phyloP scores from a whole-genome alignment of 2,113 vertebrate species.

The Mormoops blainvillei region DNA sequence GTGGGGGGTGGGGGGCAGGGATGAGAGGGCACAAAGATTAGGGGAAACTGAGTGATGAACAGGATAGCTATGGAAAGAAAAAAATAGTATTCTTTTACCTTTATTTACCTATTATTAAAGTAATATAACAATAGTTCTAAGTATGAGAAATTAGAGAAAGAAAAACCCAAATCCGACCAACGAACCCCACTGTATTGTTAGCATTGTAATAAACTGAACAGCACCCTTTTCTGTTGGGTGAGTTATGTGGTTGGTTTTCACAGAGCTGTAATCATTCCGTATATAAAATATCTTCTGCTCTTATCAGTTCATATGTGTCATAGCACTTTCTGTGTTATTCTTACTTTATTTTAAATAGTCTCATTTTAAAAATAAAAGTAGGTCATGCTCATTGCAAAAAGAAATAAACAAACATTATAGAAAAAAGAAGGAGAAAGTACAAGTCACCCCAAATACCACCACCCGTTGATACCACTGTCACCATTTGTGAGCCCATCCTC shows the following conservation, averaged over 20 bases:
- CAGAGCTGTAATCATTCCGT: fast-evolving
- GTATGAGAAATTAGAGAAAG: not conserved
- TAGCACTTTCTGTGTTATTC: not conserved
- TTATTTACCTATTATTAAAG: not conserved
- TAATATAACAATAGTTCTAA: not conserved
- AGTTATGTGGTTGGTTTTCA: not conserved
- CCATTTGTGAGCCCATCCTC: not conserved
- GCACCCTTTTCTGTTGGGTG: not conserved
- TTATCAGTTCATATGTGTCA: not conserved
- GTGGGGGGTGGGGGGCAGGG: not conserved
- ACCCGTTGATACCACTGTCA: not conserved
- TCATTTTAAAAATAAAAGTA: not conserved
- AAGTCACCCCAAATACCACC: not conserved
- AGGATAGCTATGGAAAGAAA: not conserved
- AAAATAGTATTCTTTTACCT: not conserved
- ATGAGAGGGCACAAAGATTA: not conserved
- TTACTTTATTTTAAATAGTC: not conserved
- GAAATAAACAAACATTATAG: not conserved
- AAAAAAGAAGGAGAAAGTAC: not conserved
- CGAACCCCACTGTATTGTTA: not conserved
- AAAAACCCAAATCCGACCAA: not conserved
- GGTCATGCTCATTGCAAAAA: not conserved
- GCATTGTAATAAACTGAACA: not conserved
- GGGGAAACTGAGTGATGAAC: not conserved
- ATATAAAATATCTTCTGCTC: not conserved